Evolutionary conservation across 2,888 invertebrate genomes (phyloP).

Genomic region (Ophion costatus): DNA sequence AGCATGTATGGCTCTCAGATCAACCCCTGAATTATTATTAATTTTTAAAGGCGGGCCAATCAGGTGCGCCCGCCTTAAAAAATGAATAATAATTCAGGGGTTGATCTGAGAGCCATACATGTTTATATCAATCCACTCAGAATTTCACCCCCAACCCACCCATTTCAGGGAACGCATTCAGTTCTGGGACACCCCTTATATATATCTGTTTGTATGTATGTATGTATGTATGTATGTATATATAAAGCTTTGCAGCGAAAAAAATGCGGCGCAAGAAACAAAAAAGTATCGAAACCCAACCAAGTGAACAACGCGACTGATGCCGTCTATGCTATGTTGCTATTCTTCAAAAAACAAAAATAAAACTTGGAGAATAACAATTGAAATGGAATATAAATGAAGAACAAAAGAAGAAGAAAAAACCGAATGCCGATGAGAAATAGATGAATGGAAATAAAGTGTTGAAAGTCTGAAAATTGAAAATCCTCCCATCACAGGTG

Average conservation of each 20-base stretch:
- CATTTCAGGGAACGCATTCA: no score
- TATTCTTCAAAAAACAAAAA: background rate
- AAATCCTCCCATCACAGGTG: slow-evolving; percentile 66
- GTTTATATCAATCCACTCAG: no score
- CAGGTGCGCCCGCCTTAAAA: no score
- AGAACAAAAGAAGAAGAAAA: slow-evolving; percentile 31
- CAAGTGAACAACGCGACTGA: slow-evolving; percentile 25
- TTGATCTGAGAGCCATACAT: no score
- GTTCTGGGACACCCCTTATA: no score
- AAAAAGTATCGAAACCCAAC: slow-evolving; percentile 1
- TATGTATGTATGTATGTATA: background rate
- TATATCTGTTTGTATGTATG: background rate
- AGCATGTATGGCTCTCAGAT: no score
- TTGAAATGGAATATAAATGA: slow-evolving; percentile 3
- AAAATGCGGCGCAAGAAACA: background rate
- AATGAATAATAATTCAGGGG: no score
- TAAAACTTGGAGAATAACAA: background rate
- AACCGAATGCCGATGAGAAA: background rate
- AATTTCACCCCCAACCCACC: no score
- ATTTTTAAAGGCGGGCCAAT: no score
- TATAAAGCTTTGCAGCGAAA: background rate
- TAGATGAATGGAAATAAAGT: slow-evolving; percentile 27
- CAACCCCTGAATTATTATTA: no score
- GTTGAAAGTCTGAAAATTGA: slow-evolving; percentile 9
- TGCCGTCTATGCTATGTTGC: background rate